Conservation (phyloP, 2,888 invertebrate genomes). For the Rhabditophanes sp. region DNA sequence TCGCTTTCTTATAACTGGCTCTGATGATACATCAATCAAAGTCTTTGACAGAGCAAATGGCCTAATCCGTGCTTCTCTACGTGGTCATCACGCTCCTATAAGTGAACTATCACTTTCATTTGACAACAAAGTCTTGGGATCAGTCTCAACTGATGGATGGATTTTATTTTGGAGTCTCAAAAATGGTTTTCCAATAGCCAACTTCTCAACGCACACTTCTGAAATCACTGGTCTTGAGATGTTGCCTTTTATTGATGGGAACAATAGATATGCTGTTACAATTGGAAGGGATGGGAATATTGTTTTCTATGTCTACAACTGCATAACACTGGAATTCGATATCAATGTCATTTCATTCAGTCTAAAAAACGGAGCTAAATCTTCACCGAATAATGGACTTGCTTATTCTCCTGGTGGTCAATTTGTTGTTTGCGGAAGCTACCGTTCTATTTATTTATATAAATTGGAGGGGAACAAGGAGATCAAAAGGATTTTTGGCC, state of each 20-base stretch:
- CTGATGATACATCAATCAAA: constrained; percentile 84
- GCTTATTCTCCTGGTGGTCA: constrained; percentile 54
- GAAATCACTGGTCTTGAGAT: constrained; percentile 70
- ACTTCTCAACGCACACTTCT: constrained; percentile 64
- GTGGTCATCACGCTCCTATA: constrained; percentile 85
- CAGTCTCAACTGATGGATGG: constrained; percentile 82
- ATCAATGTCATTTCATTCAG: constrained; percentile 45
- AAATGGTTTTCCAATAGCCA: constrained; percentile 59
- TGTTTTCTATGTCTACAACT: constrained; percentile 71
- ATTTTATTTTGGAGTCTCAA: constrained; percentile 85
- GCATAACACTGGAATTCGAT: constrained; percentile 50
- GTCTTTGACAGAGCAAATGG: constrained; percentile 76
- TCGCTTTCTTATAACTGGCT: too few relatives aligned
- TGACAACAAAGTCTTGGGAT: constrained; percentile 78
- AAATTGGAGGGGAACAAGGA: constrained; percentile 61
- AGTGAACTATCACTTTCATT: constrained; percentile 80
- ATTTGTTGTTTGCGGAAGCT: constrained; percentile 84
- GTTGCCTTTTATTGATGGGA: constrained; percentile 66
- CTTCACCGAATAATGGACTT: neutral
- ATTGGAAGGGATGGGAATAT: constrained; percentile 90
- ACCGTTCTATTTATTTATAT: constrained; percentile 79
- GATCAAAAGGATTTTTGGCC: constrained; percentile 17
- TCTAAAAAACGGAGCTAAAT: constrained; percentile 2
- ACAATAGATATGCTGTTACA: constrained; percentile 69
- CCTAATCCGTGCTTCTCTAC: constrained; percentile 69